Percentiles rank a stretch among this genome's conserved stretches.
phyloP scores from a whole-genome alignment of 2,113 vertebrate species.

The Ammodytes dubius region DNA sequence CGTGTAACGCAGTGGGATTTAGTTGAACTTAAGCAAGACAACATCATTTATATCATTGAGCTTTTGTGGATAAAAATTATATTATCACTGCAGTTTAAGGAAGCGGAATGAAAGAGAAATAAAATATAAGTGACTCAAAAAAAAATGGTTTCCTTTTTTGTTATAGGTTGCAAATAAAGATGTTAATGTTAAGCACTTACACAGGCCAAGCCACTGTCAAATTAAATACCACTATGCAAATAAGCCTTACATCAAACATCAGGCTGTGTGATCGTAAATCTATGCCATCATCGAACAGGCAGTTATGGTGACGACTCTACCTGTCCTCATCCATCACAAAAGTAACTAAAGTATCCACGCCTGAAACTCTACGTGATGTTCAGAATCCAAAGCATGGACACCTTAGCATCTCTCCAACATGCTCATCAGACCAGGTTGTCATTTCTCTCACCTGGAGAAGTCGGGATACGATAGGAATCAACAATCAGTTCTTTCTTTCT shows the following conservation, averaged over 20 bases:
- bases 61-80: neutral
- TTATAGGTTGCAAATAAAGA: neutral
- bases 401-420: neutral
- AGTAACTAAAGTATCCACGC: neutral
- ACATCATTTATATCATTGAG: neutral
- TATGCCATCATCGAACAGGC: neutral
- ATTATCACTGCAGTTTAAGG: neutral
- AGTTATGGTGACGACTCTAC: neutral
- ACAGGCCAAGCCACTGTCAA: neutral
- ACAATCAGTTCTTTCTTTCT: conserved; percentile 7
- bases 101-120: neutral
- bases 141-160: conserved; percentile 13
- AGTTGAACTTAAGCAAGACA: neutral
- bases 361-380: neutral
- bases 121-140: neutral
- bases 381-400: neutral
- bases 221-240: conserved; percentile 8
- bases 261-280: conserved; percentile 1
- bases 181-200: neutral
- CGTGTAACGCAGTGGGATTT: neutral
- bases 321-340: neutral
- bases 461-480: neutral
- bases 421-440: neutral
- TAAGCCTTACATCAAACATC: conserved; percentile 6
- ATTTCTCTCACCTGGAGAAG: neutral